phyloP scores from a whole-genome alignment of 2,797 vertebrate species.

The Acrocephalus scirpaceus region DNA sequence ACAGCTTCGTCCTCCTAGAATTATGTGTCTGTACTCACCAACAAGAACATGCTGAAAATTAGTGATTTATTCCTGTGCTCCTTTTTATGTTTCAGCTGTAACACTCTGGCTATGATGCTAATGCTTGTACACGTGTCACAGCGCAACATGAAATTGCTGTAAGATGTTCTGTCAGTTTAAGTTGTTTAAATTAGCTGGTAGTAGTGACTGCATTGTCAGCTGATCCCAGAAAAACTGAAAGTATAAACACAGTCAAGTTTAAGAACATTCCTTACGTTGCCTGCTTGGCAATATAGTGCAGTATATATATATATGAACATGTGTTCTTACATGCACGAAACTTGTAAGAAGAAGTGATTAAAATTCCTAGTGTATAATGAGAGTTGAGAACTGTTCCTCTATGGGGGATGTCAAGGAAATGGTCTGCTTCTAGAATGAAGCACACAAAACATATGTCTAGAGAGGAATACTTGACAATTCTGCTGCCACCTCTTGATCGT shows the following conservation, averaged over 20 bases:
- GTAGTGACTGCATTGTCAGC: neutral
- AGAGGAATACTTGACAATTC: slow-evolving; percentile 5
- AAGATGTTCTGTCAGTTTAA: slow-evolving; percentile 10
- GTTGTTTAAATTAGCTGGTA: slow-evolving; percentile 28
- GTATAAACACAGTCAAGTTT: neutral
- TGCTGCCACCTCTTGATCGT: slow-evolving; percentile 56
- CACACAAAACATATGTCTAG: neutral
- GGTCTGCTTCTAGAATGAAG: neutral
- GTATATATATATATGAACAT: neutral
- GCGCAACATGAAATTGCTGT: neutral
- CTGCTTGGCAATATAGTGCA: neutral
- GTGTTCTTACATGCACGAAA: neutral
- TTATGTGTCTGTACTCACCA: neutral
- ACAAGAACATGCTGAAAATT: neutral
- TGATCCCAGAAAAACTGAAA: neutral
- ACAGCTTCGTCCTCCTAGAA: neutral
- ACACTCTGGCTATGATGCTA: neutral
- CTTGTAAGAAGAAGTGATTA: neutral
- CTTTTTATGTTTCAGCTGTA: slow-evolving; percentile 30
- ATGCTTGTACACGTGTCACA: neutral
- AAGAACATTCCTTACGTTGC: neutral
- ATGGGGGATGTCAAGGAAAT: neutral
- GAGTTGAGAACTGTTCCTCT: neutral
- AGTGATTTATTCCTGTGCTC: slow-evolving; percentile 18
- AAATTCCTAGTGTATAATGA: neutral